phyloP scores from a whole-genome alignment of 1,140 invertebrate species.

The Ceratina calcarata region DNA sequence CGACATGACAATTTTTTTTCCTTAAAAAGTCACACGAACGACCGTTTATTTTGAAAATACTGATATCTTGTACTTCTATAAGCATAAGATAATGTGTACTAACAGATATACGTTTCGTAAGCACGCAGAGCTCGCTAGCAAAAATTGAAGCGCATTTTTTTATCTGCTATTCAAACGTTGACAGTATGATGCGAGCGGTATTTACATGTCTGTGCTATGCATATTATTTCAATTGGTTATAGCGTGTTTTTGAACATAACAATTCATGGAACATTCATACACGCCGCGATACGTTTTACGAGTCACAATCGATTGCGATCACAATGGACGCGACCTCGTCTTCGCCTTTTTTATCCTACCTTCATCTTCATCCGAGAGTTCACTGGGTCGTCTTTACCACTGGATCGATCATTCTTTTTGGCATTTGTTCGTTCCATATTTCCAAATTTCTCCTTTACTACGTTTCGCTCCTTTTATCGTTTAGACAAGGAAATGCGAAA shows the following conservation, averaged over 20 bases:
- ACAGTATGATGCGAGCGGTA: neutral
- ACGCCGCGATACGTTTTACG: neutral
- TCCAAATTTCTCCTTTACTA: too few relatives aligned
- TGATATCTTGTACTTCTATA: too few relatives aligned
- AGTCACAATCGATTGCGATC: conserved; percentile 15
- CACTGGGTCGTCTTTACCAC: neutral
- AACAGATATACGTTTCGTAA: too few relatives aligned
- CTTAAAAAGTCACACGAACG: too few relatives aligned
- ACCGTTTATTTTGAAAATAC: too few relatives aligned
- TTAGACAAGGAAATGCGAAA: too few relatives aligned
- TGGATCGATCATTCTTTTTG: neutral
- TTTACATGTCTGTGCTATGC: neutral
- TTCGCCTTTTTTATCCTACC: conserved; percentile 8
- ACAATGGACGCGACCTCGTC: conserved; percentile 11
- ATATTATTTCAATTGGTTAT: neutral
- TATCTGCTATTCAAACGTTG: too few relatives aligned
- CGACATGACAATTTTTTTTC: too few relatives aligned
- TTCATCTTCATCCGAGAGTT: conserved; percentile 18
- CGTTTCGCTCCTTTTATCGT: too few relatives aligned
- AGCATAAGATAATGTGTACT: too few relatives aligned
- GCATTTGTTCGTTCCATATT: neutral
- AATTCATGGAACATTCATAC: neutral
- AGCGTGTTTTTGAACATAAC: neutral
- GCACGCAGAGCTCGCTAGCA: too few relatives aligned
- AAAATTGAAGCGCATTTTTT: too few relatives aligned